Percentiles rank a stretch among this genome's conserved stretches.
Conservation (phyloP, 2,888 invertebrate species). For the Globia sparganii region DNA sequence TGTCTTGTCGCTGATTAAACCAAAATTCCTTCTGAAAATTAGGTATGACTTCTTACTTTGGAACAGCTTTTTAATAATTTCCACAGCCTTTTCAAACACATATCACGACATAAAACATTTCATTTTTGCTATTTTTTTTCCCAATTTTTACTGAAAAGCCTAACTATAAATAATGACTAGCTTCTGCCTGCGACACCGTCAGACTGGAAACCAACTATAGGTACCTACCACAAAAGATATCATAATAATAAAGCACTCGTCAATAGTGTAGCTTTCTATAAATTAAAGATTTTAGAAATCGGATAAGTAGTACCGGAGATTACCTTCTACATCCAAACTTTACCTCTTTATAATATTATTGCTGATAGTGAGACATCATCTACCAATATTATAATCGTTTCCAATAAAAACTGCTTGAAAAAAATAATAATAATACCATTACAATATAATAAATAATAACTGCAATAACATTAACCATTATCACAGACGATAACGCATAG, state of each 20-base stretch:
- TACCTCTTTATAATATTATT: not conserved
- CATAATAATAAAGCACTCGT: not conserved
- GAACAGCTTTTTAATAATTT: too few species aligned
- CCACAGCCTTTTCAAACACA: not conserved
- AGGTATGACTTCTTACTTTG: not conserved
- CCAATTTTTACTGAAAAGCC: too few species aligned
- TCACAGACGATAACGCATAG: constrained; percentile 46
- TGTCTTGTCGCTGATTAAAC: not conserved
- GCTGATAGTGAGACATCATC: not conserved
- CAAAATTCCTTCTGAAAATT: not conserved
- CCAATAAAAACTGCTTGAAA: not conserved
- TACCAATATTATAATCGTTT: not conserved
- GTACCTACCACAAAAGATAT: not conserved
- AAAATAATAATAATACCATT: not conserved
- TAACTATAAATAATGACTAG: not conserved
- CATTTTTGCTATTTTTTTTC: too few species aligned
- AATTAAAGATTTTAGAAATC: not conserved
- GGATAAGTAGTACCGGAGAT: not conserved
- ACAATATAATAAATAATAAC: constrained; percentile 33
- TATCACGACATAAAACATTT: not conserved
- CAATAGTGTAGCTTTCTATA: not conserved
- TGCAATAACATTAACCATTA: constrained; percentile 28
- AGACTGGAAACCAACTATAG: not conserved
- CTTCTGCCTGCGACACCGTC: not conserved
- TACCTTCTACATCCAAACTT: not conserved